Base-by-base conservation (phyloP, 2,113 vertebrate genomes). In the Chascanopsetta lugubris region DNA sequence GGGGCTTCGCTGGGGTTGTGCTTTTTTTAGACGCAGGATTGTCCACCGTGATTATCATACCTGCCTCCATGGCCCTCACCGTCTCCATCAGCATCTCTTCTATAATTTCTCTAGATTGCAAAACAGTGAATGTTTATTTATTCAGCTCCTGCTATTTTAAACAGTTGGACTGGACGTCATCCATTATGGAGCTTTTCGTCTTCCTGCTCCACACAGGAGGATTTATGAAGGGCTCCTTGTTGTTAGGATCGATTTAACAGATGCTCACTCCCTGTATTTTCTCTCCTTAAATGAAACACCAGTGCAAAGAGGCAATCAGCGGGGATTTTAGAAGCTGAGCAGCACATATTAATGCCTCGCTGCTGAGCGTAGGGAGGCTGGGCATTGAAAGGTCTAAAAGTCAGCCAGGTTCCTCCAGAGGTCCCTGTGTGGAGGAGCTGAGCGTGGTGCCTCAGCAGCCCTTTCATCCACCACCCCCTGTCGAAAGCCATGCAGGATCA, bases 321-420 rank as follows among this genome's bases (percentile, higher is more conserved):
- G 38, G 57, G 79, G 74, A 82, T 85, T 42, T 79, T 79, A 84
- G 78, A 50, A 58, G 9, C 27, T 70, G 42, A 49, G 24, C 36
- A 76, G 55, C 80, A 82, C 88, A 87, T 92, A 83, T 90, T 81
- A 84, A 89, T 87, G 76, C 54, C 49, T 63, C 46, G 51, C 42
- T 66, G 59, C 69, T 73, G 69, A 75, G 83, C 27, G 30, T 46
- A 34, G 63, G 68, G 76, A 76, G 68, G 72, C 50, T 83, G 72
- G 69, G 58, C 62, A 77, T 82, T 75, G 1, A 36, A 67, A 72
- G 72, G 81, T 86, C 77, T 81, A 75, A 83, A 86, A 87, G 74
- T 80, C 77, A 72, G 49, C 53, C 55, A 65, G 46, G 67, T 71
- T 51, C 51, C 51, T 46, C 18, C 10, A 71, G 61, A 72, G 65